Percentiles rank a stretch among this genome's conserved stretches.
Conservation (phyloP, 2,888 invertebrate species). For the Eristalinus sepulchralis region DNA sequence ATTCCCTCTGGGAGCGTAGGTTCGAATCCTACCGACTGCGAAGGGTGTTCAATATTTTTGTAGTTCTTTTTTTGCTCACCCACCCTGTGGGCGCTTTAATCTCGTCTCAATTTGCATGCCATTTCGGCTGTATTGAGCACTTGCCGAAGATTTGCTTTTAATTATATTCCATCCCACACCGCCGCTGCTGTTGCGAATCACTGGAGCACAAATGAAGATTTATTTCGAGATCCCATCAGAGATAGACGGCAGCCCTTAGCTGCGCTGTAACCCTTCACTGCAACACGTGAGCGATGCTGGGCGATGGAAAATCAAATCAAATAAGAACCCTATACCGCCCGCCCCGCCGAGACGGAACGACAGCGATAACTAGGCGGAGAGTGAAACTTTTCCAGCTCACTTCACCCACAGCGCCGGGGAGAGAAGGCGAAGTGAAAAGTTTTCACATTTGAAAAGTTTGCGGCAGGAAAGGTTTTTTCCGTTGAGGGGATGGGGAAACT, state of each 20-base stretch:
- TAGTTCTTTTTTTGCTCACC: not conserved
- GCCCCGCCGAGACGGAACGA: constrained; percentile 7
- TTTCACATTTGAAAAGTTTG: constrained; percentile 66
- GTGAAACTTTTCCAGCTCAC: constrained; percentile 59
- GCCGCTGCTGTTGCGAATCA: not conserved
- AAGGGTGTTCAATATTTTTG: not conserved
- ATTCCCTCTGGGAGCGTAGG: constrained; percentile 74
- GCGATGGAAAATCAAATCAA: constrained; percentile 36
- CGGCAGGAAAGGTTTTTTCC: constrained; percentile 39
- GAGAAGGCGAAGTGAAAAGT: constrained; percentile 59
- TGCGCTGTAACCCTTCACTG: not conserved
- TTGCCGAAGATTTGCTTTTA: constrained; percentile 24
- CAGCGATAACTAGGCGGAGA: constrained; percentile 33
- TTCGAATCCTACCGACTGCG: constrained; percentile 75
- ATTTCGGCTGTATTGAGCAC: constrained; percentile 14
- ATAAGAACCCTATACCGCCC: constrained; percentile 8
- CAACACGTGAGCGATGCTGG: constrained; percentile 17
- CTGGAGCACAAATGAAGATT: constrained; percentile 6
- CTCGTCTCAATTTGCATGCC: constrained; percentile 4
- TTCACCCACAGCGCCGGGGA: constrained; percentile 7
- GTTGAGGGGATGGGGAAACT: not conserved
- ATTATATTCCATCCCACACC: constrained; percentile 18
- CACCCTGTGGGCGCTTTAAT: not conserved
- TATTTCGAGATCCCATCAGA: not conserved
- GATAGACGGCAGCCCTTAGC: constrained; percentile 7